These are phyloP conservation scores for Cheilosia pagana DNA, from an alignment of 2,888 invertebrate species.

Conservation along the genomic window DNA sequence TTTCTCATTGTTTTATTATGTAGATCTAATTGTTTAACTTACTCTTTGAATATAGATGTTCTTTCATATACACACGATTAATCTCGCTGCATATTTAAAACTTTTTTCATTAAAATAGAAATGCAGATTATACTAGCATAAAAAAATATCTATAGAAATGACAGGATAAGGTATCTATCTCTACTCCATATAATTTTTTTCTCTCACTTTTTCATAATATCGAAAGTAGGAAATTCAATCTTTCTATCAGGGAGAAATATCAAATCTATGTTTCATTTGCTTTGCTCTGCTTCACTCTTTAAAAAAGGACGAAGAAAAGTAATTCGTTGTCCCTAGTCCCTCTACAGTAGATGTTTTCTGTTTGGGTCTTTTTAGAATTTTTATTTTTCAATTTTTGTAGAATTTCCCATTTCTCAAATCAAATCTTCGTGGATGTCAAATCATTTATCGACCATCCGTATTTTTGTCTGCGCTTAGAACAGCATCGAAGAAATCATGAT, in stretches of 20 bases:
- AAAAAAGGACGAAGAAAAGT: conserved; percentile 25
- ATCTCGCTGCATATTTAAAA: conserved; percentile 23
- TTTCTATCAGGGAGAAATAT: conserved; percentile 42
- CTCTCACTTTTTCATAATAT: conserved; percentile 18
- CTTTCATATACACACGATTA: conserved; percentile 22
- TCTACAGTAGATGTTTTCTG: conserved; percentile 11
- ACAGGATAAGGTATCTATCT: conserved; percentile 2
- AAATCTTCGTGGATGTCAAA: conserved; percentile 17
- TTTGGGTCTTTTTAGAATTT: conserved; percentile 9
- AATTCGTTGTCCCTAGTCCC: conserved; percentile 13
- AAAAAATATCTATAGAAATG: background rate
- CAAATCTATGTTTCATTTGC: conserved; percentile 21
- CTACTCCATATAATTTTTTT: background rate
- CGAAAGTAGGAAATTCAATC: conserved; percentile 33
- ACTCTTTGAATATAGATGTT: conserved; percentile 23
- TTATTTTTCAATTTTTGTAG: background rate
- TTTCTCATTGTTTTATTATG: conserved; percentile 30
- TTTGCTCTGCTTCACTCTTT: conserved; percentile 1
- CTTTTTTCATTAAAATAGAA: conserved; percentile 9
- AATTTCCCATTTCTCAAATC: conserved; percentile 7
- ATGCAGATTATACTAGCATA: background rate
- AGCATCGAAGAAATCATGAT: conserved; percentile 21
- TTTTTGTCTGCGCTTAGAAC: conserved; percentile 12
- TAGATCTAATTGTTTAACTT: conserved; percentile 39
- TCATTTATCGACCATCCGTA: background rate